Evolutionary conservation across 2,113 vertebrate species (phyloP).

Genomic region (Hylia prasina): DNA sequence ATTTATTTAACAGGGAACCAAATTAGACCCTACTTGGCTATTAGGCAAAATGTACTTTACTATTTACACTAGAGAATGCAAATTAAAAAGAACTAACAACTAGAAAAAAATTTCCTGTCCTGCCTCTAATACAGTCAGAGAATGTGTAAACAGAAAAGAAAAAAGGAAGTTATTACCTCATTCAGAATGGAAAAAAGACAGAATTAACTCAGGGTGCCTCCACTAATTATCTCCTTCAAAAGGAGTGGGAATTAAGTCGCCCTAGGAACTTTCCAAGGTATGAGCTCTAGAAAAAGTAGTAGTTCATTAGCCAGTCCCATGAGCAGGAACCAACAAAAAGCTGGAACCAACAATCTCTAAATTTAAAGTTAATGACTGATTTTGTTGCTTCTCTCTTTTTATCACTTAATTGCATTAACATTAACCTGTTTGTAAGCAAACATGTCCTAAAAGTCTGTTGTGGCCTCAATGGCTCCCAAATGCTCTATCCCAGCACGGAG

Average conservation of each 20-base stretch:
- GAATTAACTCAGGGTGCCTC: not conserved
- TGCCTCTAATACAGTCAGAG: not conserved
- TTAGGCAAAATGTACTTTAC: not conserved
- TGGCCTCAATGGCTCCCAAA: not conserved
- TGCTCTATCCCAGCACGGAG: not conserved
- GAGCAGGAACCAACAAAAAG: not conserved
- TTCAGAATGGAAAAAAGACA: not conserved
- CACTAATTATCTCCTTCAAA: not conserved
- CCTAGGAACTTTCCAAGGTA: not conserved
- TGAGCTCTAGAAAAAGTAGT: not conserved
- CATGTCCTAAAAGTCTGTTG: not conserved
- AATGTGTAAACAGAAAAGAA: not conserved
- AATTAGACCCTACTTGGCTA: not conserved
- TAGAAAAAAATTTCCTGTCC: not conserved
- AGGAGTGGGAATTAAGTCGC: not conserved
- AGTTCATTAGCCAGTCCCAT: not conserved
- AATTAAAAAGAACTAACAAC: not conserved
- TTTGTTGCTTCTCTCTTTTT: not conserved
- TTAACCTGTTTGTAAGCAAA: not conserved
- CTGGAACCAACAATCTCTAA: not conserved
- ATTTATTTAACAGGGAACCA: not conserved
- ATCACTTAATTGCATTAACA: not conserved
- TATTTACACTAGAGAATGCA: not conserved
- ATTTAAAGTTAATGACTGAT: not conserved
- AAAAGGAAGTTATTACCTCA: not conserved